phyloP scores from a whole-genome alignment of 2,113 vertebrate species.

The Acanthochromis polyacanthus region DNA sequence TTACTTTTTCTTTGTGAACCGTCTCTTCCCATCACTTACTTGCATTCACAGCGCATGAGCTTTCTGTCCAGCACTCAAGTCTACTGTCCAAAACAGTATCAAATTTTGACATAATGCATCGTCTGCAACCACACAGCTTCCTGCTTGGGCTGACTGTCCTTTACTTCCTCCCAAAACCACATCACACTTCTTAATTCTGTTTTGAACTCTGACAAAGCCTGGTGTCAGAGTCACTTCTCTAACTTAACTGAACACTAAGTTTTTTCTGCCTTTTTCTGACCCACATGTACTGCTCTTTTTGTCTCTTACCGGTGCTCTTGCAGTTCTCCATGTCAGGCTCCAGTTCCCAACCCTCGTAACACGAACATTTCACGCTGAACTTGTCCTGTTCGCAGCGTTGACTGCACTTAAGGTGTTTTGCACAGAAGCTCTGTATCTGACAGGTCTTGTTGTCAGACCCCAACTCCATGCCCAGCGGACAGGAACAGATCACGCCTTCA shows the following conservation, averaged over 20 bases:
- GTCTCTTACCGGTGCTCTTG: slow-evolving; percentile 90
- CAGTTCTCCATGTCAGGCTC: slow-evolving; percentile 95
- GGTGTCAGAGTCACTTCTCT: not conserved
- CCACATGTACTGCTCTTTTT: not conserved
- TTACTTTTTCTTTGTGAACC: slow-evolving; percentile 14
- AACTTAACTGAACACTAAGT: not conserved
- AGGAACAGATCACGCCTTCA: slow-evolving; percentile 94
- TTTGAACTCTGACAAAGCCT: slow-evolving; percentile 17
- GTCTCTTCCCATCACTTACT: slow-evolving; percentile 8
- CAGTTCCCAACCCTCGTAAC: slow-evolving; percentile 96
- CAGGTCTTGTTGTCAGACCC: slow-evolving; percentile 93
- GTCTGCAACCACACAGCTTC: slow-evolving; percentile 53
- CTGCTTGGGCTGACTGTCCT: slow-evolving; percentile 37
- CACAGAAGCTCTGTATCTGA: slow-evolving; percentile 98
- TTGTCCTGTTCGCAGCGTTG: slow-evolving; percentile 98
- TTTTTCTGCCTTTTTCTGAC: not conserved
- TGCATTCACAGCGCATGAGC: slow-evolving; percentile 1
- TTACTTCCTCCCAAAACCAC: slow-evolving; percentile 37
- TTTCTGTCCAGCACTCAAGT: slow-evolving; percentile 6
- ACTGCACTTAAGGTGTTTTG: slow-evolving; percentile 97
- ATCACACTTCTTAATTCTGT: slow-evolving; percentile 33
- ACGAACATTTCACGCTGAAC: slow-evolving; percentile 95
- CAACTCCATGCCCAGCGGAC: slow-evolving; percentile 96
- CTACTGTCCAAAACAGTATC: slow-evolving; percentile 32
- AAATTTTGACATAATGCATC: slow-evolving; percentile 22